Percentiles rank a stretch among this genome's conserved stretches.
phyloP scores from a whole-genome alignment of 2,113 vertebrate species.

The Zosterops japonicus region DNA sequence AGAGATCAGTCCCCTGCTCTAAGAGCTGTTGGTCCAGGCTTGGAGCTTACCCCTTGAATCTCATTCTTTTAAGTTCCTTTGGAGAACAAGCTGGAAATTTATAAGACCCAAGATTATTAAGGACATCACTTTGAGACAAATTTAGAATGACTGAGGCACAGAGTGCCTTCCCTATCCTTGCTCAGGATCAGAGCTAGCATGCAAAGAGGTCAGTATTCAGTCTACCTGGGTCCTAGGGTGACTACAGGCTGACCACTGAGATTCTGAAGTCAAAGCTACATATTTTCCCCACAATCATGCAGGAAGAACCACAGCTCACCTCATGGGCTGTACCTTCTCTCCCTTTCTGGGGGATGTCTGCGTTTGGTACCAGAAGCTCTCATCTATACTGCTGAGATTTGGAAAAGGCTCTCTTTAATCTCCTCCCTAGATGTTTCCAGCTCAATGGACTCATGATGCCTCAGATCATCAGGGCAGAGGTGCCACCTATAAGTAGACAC shows the following conservation, averaged over 20 bases:
- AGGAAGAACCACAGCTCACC: neutral
- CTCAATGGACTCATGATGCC: fast-evolving
- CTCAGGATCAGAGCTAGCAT: neutral
- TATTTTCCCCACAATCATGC: neutral
- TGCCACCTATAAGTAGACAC: neutral
- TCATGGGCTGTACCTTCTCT: neutral
- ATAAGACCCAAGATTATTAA: neutral
- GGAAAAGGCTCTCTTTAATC: neutral
- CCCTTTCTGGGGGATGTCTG: fast-evolving
- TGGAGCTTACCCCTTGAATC: neutral
- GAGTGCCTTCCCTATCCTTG: neutral
- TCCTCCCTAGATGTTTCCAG: neutral
- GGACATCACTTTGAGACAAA: neutral
- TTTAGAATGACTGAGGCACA: neutral
- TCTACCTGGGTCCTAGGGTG: too few relatives aligned
- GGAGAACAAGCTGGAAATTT: neutral
- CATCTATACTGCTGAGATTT: neutral
- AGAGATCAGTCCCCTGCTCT: neutral
- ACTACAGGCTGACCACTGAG: too few relatives aligned
- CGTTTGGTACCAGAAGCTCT: neutral
- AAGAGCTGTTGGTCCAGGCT: neutral
- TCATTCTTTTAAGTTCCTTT: neutral
- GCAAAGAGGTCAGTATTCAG: neutral
- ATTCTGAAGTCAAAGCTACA: neutral
- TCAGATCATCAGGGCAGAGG: neutral